Conservation (phyloP, 1,140 invertebrate species). For the Bombus polaris region DNA sequence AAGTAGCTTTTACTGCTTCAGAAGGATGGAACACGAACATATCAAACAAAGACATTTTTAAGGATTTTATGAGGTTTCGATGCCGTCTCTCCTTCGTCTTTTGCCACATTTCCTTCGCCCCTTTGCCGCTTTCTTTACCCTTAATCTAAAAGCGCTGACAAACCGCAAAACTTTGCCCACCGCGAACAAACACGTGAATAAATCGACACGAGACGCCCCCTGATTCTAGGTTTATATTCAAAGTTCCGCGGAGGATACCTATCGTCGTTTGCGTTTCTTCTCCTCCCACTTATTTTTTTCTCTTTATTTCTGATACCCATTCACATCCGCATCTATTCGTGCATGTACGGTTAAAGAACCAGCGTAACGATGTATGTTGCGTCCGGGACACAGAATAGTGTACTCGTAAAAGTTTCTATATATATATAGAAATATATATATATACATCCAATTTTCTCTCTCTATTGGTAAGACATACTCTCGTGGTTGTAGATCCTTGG, state of each 20-base stretch:
- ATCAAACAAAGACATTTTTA: slow-evolving; percentile 76
- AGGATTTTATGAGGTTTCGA: slow-evolving; percentile 79
- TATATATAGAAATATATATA: not conserved
- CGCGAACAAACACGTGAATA: slow-evolving; percentile 81
- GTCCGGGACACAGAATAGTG: not conserved
- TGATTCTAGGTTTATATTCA: slow-evolving; percentile 80
- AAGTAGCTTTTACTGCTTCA: slow-evolving; percentile 59
- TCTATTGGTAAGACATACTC: not conserved
- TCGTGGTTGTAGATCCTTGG: not conserved
- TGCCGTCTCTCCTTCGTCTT: slow-evolving; percentile 58
- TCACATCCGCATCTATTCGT: not conserved
- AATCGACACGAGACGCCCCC: slow-evolving; percentile 74
- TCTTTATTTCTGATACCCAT: slow-evolving; percentile 59
- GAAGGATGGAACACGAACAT: slow-evolving; percentile 61
- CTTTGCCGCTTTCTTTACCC: slow-evolving; percentile 47
- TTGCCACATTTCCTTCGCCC: slow-evolving; percentile 41
- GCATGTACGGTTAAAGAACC: not conserved
- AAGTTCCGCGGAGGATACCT: slow-evolving; percentile 73
- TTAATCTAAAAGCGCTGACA: slow-evolving; percentile 81
- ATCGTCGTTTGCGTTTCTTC: slow-evolving; percentile 58
- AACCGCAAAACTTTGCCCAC: slow-evolving; percentile 80
- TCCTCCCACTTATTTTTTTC: slow-evolving; percentile 41
- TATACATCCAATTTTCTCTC: not conserved
- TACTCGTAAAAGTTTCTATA: not conserved
- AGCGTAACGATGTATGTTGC: not conserved